Conservation (phyloP, 2,888 invertebrate genomes). For the Xanthia icteritia region DNA sequence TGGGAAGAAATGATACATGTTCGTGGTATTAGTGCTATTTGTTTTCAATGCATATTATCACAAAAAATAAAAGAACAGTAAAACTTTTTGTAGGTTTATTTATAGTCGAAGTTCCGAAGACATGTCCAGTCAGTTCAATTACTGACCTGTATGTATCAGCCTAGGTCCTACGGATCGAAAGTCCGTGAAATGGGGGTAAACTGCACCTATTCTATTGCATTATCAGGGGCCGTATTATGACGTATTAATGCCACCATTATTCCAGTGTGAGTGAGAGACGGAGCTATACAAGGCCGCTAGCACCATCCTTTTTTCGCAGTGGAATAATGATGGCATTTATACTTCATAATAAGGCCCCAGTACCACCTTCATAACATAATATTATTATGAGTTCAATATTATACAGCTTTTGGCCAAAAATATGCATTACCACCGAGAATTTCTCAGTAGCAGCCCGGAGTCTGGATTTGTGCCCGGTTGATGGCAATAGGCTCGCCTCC, state of each 20-base stretch:
- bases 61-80: neutral
- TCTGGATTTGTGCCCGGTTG: too few relatives aligned
- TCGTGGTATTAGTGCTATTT: neutral
- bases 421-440: neutral
- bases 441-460: neutral
- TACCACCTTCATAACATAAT: too few relatives aligned
- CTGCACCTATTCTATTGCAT: constrained; percentile 20
- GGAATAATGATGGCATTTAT: too few relatives aligned
- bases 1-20: neutral
- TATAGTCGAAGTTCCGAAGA: neutral
- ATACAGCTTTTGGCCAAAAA: neutral
- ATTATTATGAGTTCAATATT: too few relatives aligned
- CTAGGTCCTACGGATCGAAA: constrained; percentile 57
- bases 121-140: constrained; percentile 9
- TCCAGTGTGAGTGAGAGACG: too few relatives aligned
- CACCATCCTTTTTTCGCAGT: too few relatives aligned
- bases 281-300: too few relatives aligned
- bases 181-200: constrained; percentile 55
- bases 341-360: too few relatives aligned
- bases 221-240: too few relatives aligned
- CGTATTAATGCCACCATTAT: too few relatives aligned
- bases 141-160: constrained; percentile 49
- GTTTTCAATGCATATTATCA: neutral
- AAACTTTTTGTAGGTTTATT: neutral
- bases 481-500: neutral